Conservation (phyloP, 2,113 vertebrate species). For the Nicator chloris region DNA sequence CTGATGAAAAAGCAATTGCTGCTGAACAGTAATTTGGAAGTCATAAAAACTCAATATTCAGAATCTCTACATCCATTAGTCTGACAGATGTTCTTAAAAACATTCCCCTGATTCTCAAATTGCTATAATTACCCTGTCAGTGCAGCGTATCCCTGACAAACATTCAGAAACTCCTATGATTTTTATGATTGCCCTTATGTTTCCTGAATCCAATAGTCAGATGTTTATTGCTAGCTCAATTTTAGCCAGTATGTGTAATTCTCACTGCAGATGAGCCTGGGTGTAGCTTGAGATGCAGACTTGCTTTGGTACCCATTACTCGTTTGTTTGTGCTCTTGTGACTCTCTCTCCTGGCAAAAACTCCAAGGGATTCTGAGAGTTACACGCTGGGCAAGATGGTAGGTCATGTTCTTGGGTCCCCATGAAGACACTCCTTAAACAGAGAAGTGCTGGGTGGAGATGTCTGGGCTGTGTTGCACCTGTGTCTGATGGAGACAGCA, state of each 20-base stretch:
- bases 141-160: not conserved
- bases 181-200: not conserved
- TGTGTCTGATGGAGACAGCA: not conserved
- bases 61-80: not conserved
- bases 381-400: not conserved
- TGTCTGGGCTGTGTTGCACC: not conserved
- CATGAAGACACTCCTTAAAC: not conserved
- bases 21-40: not conserved
- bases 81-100: not conserved
- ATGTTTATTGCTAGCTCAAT: not conserved
- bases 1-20: not conserved
- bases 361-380: not conserved
- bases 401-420: not conserved
- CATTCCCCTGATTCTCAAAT: not conserved
- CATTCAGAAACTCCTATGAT: not conserved
- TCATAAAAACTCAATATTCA: not conserved
- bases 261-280: not conserved
- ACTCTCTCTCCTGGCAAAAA: not conserved
- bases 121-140: not conserved
- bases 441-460: not conserved
- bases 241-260: not conserved
- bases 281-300: not conserved
- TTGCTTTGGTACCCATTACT: not conserved
- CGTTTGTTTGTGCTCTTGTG: not conserved
- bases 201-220: not conserved